Conservation (phyloP, 2,888 invertebrate genomes). For the Cataglyphis livida region DNA sequence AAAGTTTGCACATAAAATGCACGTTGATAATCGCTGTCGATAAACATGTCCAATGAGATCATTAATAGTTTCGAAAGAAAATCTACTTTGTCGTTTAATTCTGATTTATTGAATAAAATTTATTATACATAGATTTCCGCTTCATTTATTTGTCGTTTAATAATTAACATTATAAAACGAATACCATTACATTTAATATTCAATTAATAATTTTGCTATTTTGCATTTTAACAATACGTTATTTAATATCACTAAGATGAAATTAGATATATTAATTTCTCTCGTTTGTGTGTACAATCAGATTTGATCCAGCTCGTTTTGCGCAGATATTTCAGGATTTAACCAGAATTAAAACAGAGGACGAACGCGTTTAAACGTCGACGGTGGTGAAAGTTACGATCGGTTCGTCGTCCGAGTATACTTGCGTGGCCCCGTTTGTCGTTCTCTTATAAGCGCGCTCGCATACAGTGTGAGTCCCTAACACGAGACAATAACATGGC, state of each 20-base stretch:
- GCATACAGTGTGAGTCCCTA: conserved; percentile 69
- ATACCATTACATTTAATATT: not conserved
- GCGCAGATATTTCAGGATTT: conserved; percentile 36
- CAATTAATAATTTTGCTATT: conserved; percentile 12
- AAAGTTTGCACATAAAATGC: conserved; percentile 40
- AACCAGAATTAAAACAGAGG: conserved; percentile 35
- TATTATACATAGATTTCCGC: conserved; percentile 1
- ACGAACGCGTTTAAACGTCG: conserved; percentile 45
- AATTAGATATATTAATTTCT: not conserved
- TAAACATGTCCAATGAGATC: conserved; percentile 38
- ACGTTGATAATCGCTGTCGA: conserved; percentile 37
- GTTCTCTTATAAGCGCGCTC: conserved; percentile 61
- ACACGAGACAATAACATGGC: conserved; percentile 70
- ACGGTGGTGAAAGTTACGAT: conserved; percentile 52
- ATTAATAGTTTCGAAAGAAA: conserved; percentile 34
- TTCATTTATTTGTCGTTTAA: conserved; percentile 25
- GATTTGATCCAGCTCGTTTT: not conserved
- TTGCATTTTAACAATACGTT: conserved; percentile 1
- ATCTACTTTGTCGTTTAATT: conserved; percentile 35
- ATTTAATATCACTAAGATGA: not conserved
- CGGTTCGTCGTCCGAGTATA: conserved; percentile 41
- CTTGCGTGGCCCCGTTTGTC: conserved; percentile 75
- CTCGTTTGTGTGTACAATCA: not conserved
- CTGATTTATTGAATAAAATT: conserved; percentile 30
- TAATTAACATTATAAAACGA: conserved; percentile 2